These are phyloP conservation scores for Lasius fuliginosus DNA, from an alignment of 2,888 invertebrate species.

Conservation along the genomic window DNA sequence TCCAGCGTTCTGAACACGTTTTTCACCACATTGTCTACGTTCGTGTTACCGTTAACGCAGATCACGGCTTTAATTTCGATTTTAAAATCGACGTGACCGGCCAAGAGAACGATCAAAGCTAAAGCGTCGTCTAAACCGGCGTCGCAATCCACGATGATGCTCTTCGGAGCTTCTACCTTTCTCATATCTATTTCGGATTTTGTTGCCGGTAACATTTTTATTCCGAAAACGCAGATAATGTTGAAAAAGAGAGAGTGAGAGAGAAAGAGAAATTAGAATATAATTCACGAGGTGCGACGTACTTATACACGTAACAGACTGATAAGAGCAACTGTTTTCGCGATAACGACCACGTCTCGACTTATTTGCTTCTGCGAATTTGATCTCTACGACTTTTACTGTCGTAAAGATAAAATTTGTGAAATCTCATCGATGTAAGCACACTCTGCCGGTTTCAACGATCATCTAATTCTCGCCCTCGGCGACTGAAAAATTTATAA, in stretches of 20 bases:
- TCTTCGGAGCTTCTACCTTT: constrained; percentile 28
- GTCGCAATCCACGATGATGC: constrained; percentile 89
- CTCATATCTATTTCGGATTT: constrained; percentile 18
- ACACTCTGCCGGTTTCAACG: too few relatives aligned
- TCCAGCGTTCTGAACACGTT: constrained; percentile 91
- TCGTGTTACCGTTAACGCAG: constrained; percentile 92
- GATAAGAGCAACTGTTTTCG: background rate
- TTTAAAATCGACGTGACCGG: constrained; percentile 86
- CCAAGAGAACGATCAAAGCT: constrained; percentile 88
- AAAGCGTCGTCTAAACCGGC: constrained; percentile 90
- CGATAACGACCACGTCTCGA: background rate
- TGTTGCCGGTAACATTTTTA: background rate
- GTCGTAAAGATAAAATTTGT: background rate
- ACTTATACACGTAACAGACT: background rate
- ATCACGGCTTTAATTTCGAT: constrained; percentile 90
- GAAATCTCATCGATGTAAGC: background rate
- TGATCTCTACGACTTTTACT: too few relatives aligned
- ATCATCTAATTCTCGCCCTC: too few relatives aligned
- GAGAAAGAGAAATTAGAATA: background rate
- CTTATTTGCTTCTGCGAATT: too few relatives aligned
- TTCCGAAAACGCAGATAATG: background rate
- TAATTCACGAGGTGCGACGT: background rate
- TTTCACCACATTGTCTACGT: constrained; percentile 89
- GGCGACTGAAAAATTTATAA: too few relatives aligned
- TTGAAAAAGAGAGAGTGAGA: background rate